Conservation (phyloP, 2,113 vertebrate species). For the Scopus umbretta region DNA sequence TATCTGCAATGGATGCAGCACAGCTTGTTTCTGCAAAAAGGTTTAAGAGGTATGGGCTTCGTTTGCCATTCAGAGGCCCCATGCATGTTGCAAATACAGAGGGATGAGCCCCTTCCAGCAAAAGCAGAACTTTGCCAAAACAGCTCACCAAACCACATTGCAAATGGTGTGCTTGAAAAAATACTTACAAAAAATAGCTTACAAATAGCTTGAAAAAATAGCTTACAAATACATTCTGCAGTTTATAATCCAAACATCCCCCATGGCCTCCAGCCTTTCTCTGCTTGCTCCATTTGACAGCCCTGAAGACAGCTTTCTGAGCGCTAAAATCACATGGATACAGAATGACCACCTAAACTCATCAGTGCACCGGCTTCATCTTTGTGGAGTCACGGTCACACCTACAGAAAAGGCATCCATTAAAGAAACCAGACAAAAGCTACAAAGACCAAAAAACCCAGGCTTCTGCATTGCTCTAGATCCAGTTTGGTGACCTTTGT, state of each 20-base stretch:
- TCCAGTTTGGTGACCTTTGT: not conserved
- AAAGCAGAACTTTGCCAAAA: not conserved
- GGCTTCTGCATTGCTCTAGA: not conserved
- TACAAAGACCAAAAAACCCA: not conserved
- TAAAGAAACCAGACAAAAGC: not conserved
- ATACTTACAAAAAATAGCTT: not conserved
- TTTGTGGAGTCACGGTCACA: not conserved
- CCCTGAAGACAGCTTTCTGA: not conserved
- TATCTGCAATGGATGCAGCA: not conserved
- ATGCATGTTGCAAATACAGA: rapidly evolving
- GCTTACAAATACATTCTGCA: not conserved
- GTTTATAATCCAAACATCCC: not conserved
- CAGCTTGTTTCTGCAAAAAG: not conserved
- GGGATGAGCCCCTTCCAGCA: not conserved
- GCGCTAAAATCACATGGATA: not conserved
- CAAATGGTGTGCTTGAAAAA: not conserved
- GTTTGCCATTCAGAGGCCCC: not conserved
- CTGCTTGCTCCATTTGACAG: not conserved
- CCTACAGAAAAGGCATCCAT: no score
- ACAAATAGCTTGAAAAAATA: not conserved
- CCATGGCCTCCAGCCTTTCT: not conserved
- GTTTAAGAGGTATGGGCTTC: not conserved
- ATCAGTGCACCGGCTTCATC: not conserved
- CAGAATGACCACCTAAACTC: not conserved
- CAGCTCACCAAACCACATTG: not conserved